Conservation (phyloP, 92 coral and sea anemone genomes). For the Phenganax marumi region DNA sequence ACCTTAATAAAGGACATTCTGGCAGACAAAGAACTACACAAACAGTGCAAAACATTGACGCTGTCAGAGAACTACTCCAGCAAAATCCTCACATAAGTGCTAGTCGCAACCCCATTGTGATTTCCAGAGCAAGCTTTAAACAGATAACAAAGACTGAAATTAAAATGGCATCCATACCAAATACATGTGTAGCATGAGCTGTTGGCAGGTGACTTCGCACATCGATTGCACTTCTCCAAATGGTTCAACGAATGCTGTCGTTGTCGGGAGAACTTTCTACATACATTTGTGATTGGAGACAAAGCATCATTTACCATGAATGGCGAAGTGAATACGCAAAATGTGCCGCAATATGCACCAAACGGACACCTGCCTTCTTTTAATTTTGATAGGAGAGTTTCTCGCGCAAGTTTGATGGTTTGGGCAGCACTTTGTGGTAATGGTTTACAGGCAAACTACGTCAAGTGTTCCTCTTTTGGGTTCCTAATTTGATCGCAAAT, state of each 20-base stretch:
- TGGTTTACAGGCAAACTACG: too few relatives aligned
- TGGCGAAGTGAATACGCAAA: slow-evolving; percentile 14
- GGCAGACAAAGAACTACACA: not conserved
- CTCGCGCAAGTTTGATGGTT: not conserved
- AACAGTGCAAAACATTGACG: not conserved
- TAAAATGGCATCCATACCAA: too few relatives aligned
- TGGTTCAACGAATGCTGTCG: slow-evolving; percentile 22
- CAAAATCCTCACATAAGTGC: too few relatives aligned
- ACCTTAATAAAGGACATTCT: not conserved
- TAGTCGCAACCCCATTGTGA: too few relatives aligned
- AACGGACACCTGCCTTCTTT: not conserved
- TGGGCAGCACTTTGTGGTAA: too few relatives aligned
- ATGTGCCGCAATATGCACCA: slow-evolving; percentile 6
- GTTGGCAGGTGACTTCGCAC: slow-evolving; percentile 4
- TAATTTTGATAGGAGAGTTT: not conserved
- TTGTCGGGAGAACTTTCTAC: slow-evolving; percentile 8
- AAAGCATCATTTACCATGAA: slow-evolving; percentile 10
- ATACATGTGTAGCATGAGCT: not conserved
- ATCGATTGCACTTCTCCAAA: slow-evolving; percentile 7
- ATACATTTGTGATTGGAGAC: not conserved
- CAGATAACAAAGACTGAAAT: too few relatives aligned
- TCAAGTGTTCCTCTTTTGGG: too few relatives aligned
- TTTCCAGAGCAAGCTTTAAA: too few relatives aligned
- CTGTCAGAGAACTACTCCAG: too few relatives aligned
- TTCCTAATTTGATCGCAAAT: too few relatives aligned